Conservation (phyloP, 2,797 vertebrate species). For the Nannoperca australis region DNA sequence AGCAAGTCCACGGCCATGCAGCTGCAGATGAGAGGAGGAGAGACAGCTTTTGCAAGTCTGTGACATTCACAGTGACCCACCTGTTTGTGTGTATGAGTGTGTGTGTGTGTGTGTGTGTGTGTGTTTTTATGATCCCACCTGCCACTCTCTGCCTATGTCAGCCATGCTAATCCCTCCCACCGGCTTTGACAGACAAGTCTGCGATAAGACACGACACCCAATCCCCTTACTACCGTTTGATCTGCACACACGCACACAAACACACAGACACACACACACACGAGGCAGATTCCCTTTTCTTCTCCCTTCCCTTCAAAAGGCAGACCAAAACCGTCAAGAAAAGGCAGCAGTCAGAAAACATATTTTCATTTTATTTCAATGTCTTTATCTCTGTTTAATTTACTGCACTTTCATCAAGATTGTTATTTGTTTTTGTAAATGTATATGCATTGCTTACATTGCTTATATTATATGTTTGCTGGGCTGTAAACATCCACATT, state of each 20-base stretch:
- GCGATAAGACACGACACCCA: conserved; percentile 80
- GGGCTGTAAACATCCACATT: neutral
- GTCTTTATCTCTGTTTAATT: neutral
- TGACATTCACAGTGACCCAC: conserved; percentile 63
- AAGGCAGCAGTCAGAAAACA: conserved; percentile 1
- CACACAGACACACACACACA: neutral
- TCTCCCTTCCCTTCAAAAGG: neutral
- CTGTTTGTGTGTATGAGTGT: conserved; percentile 38
- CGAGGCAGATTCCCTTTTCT: neutral
- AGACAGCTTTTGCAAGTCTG: conserved; percentile 49
- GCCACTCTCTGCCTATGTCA: conserved; percentile 64
- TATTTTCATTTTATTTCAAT: neutral
- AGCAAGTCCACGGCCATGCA: conserved; percentile 53
- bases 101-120: conserved; percentile 2
- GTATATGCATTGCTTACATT: neutral
- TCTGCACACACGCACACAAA: conserved; percentile 41
- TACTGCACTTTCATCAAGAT: neutral
- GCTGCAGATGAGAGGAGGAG: conserved; percentile 65
- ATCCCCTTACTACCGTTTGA: conserved; percentile 78
- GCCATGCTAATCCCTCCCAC: conserved; percentile 77
- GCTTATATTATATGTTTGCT: too few species aligned
- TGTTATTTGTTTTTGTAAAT: too few species aligned
- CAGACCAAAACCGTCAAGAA: neutral
- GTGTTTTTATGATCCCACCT: conserved; percentile 1
- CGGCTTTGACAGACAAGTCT: conserved; percentile 78